These are phyloP conservation scores for Amblyopsis rosae DNA, from an alignment of 2,113 vertebrate species.

Conservation along the genomic window DNA sequence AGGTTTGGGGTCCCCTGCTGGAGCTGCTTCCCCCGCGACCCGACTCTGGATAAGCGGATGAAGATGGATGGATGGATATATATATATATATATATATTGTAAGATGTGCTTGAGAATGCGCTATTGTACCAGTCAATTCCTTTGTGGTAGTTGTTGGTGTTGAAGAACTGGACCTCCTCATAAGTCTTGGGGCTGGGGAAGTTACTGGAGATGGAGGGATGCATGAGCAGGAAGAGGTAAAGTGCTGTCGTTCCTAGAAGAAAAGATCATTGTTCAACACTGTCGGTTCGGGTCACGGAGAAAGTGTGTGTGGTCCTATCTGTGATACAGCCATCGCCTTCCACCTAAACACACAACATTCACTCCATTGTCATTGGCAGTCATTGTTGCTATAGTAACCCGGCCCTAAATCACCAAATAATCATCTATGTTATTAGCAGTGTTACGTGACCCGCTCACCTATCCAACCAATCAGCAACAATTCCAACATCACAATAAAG, in stretches of 20 bases:
- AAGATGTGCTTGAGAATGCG: too few relatives aligned
- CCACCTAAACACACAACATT: slow-evolving; percentile 14
- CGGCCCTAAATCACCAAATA: slow-evolving; percentile 34
- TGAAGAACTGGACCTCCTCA: slow-evolving; percentile 99
- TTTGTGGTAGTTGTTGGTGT: slow-evolving; percentile 99
- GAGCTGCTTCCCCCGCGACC: too few relatives aligned
- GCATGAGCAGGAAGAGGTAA: slow-evolving; percentile 98
- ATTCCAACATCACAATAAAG: slow-evolving; percentile 20
- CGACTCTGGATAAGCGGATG: too few relatives aligned
- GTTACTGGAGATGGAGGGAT: slow-evolving; percentile 97
- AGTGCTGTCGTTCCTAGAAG: slow-evolving; percentile 94
- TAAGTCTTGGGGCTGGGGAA: slow-evolving; percentile 96
- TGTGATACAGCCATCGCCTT: too few relatives aligned
- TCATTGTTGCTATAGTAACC: slow-evolving; percentile 35
- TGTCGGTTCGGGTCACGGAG: slow-evolving; percentile 48
- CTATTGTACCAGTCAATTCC: slow-evolving; percentile 94
- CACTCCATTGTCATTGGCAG: slow-evolving; percentile 7
- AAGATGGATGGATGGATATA: too few relatives aligned
- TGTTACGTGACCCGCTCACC: slow-evolving; percentile 24
- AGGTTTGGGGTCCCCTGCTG: too few relatives aligned
- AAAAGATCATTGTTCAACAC: slow-evolving; percentile 67
- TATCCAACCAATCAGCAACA: slow-evolving; percentile 23
- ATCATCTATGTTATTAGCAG: slow-evolving; percentile 48
- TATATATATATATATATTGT: too few relatives aligned
- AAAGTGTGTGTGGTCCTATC: slow-evolving; percentile 4